These are phyloP conservation scores for Danaus chrysippus DNA, from an alignment of 2,888 invertebrate genomes.

Conservation along the genomic window DNA sequence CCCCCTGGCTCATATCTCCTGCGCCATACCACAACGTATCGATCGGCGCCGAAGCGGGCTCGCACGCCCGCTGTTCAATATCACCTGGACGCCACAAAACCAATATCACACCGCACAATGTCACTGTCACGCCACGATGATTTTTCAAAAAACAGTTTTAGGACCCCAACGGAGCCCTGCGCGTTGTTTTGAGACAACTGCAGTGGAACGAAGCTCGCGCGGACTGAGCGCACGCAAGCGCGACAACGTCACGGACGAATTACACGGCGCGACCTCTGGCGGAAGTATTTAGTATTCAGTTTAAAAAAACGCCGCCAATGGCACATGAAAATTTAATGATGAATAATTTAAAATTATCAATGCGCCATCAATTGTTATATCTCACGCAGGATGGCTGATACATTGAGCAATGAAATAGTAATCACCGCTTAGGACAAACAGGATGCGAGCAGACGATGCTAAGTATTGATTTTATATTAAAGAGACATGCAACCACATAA, in stretches of 20 bases:
- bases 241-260: slow-evolving; percentile 46
- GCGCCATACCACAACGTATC: slow-evolving; percentile 62
- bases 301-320: slow-evolving; percentile 64
- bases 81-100: slow-evolving; percentile 37
- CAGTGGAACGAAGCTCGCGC: slow-evolving; percentile 63
- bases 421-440: background rate
- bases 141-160: slow-evolving; percentile 38
- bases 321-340: slow-evolving; percentile 36
- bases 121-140: slow-evolving; percentile 45
- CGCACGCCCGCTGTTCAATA: slow-evolving; percentile 37
- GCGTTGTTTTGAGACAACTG: slow-evolving; percentile 52
- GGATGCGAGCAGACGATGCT: background rate
- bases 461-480: slow-evolving; percentile 68
- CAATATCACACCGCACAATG: slow-evolving; percentile 47
- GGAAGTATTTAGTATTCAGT: slow-evolving; percentile 39
- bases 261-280: slow-evolving; percentile 43
- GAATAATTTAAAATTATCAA: slow-evolving; percentile 39
- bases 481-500: slow-evolving; percentile 37
- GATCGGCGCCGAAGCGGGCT: slow-evolving; percentile 56
- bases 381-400: slow-evolving; percentile 11
- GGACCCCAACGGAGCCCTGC: slow-evolving; percentile 48
- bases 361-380: slow-evolving; percentile 22
- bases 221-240: slow-evolving; percentile 49
- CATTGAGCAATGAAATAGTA: slow-evolving; percentile 1
- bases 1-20: slow-evolving; percentile 70